Evolutionary conservation across 2,888 invertebrate genomes (phyloP), one percentile per base, ranked within the genome.

Genomic region (Drosophila aldrichi): DNA sequence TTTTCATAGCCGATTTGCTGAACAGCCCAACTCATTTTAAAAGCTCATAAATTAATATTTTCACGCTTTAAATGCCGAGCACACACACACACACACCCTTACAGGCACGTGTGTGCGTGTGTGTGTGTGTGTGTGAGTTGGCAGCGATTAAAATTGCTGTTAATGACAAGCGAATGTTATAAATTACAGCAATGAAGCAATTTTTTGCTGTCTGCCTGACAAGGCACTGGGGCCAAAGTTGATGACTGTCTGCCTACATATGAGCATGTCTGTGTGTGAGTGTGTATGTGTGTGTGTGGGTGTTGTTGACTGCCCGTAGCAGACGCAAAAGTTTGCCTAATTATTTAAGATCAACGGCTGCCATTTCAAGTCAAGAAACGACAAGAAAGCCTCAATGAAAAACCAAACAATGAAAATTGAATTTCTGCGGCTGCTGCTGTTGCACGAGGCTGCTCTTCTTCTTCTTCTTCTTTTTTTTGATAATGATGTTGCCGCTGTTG

Each of bases 121-220:
- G 41, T 41, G n/a, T 32, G 51, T 36, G 54, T 55, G 52, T 56
- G 49, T 64, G 51, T 32, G 70, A 70, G 75, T 73, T 79, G 74
- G 68, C 64, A 73, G 78, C 86, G 90, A 86, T 86, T 86, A 88
- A 86, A 86, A 87, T 79, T 79, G 73, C 89, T 89, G 89, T 79
- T 87, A 86, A 89, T 90, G 91, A 89, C 89, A 90, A 88, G 89
- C 85, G 91, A 90, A 86, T 77, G 90, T 88, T 89, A 89, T 89
- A 89, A 90, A 90, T 89, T 88, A 90, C 85, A 81, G 81, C 82
- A 79, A 90, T 86, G 81, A 88, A 84, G 87, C 81, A 81, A 86
- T 89, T 84, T 85, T 88, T 77, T 71, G 51, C 46, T 73, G 49
- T 56, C 77, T 64, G 57, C 57, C 66, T 68, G 67, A 58, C 75